phyloP scores from a whole-genome alignment of 2,113 vertebrate genomes.

The Thamnophis sirtalis region DNA sequence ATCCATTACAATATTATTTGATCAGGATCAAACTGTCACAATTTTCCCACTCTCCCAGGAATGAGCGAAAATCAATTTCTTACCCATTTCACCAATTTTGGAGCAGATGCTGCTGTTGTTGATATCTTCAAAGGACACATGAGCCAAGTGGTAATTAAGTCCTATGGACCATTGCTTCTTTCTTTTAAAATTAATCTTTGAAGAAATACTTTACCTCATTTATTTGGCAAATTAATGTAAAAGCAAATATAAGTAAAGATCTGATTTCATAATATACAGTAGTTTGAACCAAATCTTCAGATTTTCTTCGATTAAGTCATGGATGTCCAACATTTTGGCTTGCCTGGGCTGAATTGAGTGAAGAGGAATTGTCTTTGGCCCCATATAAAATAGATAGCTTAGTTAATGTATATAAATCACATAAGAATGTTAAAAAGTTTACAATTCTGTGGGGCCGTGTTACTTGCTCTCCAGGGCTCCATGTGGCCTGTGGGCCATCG shows the following conservation, averaged over 20 bases:
- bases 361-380: background rate
- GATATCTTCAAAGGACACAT: background rate
- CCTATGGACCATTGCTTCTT: background rate
- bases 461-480: background rate
- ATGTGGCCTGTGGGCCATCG: background rate
- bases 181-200: background rate
- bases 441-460: background rate
- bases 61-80: background rate
- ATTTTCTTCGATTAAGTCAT: background rate
- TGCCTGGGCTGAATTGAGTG: background rate
- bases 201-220: background rate
- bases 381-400: background rate
- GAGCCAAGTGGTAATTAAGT: background rate
- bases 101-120: background rate
- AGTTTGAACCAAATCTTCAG: background rate
- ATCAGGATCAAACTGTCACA: background rate
- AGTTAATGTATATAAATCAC: background rate
- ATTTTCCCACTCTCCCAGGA: background rate
- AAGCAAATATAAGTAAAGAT: slow-evolving; percentile 49
- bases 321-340: background rate
- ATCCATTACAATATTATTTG: background rate
- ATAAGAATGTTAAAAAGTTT: background rate
- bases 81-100: background rate
- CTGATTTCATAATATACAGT: background rate
- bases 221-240: slow-evolving; percentile 28